Percentiles rank a stretch among this genome's conserved stretches.
phyloP scores from a whole-genome alignment of 2,888 invertebrate species.

The Synergus japonicus region DNA sequence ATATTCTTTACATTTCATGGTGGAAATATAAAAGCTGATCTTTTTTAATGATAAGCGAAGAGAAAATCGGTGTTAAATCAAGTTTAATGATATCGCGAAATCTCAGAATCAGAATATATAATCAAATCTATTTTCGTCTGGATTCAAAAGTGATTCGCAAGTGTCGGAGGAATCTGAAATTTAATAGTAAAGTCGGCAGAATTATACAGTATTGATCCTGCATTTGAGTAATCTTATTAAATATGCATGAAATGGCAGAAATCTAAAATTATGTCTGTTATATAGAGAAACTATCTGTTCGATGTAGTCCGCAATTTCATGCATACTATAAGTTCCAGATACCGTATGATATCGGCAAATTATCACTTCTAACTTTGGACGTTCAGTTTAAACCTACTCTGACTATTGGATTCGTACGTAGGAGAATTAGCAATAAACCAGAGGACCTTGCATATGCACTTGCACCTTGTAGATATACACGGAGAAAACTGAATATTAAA shows the following conservation, averaged over 20 bases:
- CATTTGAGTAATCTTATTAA: too few species aligned
- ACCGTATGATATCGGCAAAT: not conserved
- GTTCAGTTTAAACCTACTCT: not conserved
- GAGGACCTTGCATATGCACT: not conserved
- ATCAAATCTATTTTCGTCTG: not conserved
- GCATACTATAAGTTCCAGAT: too few species aligned
- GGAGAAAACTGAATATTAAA: too few species aligned
- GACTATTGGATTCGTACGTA: not conserved
- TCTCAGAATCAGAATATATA: not conserved
- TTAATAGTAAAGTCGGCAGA: too few species aligned
- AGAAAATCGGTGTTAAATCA: conserved; percentile 13
- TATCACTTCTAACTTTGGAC: not conserved
- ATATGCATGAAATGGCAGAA: too few species aligned
- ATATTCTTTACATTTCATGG: conserved; percentile 21
- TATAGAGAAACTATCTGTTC: too few species aligned
- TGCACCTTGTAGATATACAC: not conserved
- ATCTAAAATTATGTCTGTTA: too few species aligned
- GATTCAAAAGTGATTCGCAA: not conserved
- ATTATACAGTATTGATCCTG: too few species aligned
- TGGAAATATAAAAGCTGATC: conserved; percentile 3
- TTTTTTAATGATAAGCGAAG: not conserved
- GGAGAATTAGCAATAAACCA: not conserved
- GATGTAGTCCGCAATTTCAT: too few species aligned
- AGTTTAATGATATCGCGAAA: not conserved
- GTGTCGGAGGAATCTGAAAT: not conserved